Conservation (phyloP, 2,113 vertebrate genomes). For the Orcinus orca region DNA sequence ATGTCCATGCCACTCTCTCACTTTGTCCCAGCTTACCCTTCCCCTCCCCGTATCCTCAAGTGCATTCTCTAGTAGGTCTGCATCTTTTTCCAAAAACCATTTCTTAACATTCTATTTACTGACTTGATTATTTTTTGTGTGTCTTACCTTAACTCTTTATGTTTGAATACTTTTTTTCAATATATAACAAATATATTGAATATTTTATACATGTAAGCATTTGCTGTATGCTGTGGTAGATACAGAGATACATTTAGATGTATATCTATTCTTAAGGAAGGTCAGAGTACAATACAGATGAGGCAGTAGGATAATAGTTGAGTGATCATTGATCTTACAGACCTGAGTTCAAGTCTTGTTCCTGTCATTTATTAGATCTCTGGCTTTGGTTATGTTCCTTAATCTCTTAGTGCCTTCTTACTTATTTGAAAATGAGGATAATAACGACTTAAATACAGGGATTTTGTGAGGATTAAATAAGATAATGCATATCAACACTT, state of each 20-base stretch:
- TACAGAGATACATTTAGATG: not conserved
- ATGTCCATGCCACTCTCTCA: no score
- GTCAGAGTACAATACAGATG: not conserved
- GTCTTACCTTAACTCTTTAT: not conserved
- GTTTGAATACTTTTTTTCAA: not conserved
- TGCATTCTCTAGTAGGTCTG: no score
- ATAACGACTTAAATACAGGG: not conserved
- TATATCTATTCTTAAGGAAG: not conserved
- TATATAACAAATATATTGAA: not conserved
- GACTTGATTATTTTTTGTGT: not conserved
- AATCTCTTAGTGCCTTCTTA: not conserved
- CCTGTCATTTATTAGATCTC: not conserved
- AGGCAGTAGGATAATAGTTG: not conserved
- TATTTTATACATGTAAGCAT: not conserved
- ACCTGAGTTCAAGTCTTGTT: not conserved
- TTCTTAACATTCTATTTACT: not conserved
- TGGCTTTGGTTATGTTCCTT: not conserved
- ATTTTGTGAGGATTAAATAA: not conserved
- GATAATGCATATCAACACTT: not conserved
- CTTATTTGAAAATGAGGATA: conserved; percentile 12
- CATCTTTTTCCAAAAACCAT: not conserved
- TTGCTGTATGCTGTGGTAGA: not conserved
- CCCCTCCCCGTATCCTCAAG: no score
- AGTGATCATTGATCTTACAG: not conserved
- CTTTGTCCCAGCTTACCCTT: no score